Evolutionary conservation across 1,140 invertebrate genomes (phyloP).

Genomic region (Vanessa atalanta): DNA sequence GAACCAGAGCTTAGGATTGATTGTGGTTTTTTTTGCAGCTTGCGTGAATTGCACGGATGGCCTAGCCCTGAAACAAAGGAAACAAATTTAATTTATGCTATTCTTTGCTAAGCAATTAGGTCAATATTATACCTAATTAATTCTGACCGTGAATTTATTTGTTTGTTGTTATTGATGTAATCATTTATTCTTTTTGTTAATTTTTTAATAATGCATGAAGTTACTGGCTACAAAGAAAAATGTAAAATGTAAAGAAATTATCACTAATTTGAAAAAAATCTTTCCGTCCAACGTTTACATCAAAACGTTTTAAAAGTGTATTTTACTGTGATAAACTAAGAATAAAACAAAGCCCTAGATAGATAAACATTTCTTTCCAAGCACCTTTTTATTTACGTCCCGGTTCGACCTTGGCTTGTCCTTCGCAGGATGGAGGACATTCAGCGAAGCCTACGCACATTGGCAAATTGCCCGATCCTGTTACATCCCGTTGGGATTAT

Average conservation of each 20-base stretch:
- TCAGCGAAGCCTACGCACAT: conserved; percentile 43
- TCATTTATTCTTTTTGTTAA: neutral
- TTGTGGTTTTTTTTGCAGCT: conserved; percentile 20
- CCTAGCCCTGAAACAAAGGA: conserved; percentile 59
- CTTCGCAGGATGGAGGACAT: conserved; percentile 50
- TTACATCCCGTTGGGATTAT: conserved; percentile 35
- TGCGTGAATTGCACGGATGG: conserved; percentile 41
- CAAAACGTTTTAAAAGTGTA: neutral
- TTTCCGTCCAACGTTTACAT: too few species aligned
- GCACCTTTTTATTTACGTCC: conserved; percentile 37
- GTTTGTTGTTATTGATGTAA: conserved; percentile 15
- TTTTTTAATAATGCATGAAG: neutral
- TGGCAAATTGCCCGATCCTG: conserved; percentile 52
- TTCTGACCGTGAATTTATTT: conserved; percentile 39
- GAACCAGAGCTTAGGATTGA: conserved; percentile 40
- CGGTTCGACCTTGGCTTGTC: conserved; percentile 44
- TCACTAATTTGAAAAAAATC: too few species aligned
- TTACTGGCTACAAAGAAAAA: too few species aligned
- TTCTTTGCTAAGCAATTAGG: conserved; percentile 34
- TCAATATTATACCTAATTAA: conserved; percentile 40
- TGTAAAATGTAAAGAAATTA: too few species aligned
- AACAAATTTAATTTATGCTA: conserved; percentile 36
- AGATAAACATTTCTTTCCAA: conserved; percentile 31
- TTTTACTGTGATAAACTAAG: neutral
- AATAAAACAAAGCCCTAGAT: conserved; percentile 21